Percentiles rank a stretch among this genome's conserved stretches.
phyloP scores from a whole-genome alignment of 2,888 invertebrate species.

The Ophioninae sp. region DNA sequence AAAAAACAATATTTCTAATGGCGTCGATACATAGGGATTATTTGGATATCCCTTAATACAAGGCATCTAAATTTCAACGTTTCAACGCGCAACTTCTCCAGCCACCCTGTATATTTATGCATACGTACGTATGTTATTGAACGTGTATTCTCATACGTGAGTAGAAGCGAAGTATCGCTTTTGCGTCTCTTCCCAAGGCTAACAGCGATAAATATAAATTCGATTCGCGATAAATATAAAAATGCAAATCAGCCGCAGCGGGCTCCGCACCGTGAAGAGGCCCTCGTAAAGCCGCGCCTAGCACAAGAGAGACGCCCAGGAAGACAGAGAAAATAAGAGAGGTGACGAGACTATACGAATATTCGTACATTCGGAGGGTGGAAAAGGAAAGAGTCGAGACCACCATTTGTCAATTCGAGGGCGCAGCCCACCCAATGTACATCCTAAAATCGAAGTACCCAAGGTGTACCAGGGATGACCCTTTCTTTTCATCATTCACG shows the following conservation, averaged over 20 bases:
- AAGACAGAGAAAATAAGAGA: constrained; percentile 38
- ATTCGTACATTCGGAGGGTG: constrained; percentile 64
- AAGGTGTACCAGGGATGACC: constrained; percentile 34
- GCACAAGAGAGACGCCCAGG: constrained; percentile 36
- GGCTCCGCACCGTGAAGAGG: constrained; percentile 54
- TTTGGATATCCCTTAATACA: not conserved
- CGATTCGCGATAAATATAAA: constrained; percentile 75
- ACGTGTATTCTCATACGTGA: constrained; percentile 11
- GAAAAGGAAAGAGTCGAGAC: constrained; percentile 46
- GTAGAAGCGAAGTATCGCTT: constrained; percentile 50
- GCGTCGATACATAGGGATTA: constrained; percentile 3
- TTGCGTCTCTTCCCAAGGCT: constrained; percentile 49
- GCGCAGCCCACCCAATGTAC: constrained; percentile 32
- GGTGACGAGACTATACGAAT: constrained; percentile 53
- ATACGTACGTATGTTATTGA: not conserved
- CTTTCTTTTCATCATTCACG: constrained; percentile 13
- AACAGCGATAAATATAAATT: constrained; percentile 66
- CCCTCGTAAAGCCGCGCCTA: constrained; percentile 59
- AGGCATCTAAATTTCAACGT: too few species aligned
- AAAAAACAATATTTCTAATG: too few species aligned
- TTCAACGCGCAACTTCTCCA: too few species aligned
- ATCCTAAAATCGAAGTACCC: constrained; percentile 41
- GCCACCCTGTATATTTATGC: not conserved
- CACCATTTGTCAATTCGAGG: constrained; percentile 31
- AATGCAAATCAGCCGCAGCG: constrained; percentile 73